phyloP scores from a whole-genome alignment of 2,888 invertebrate genomes.

The Oligia latruncula region DNA sequence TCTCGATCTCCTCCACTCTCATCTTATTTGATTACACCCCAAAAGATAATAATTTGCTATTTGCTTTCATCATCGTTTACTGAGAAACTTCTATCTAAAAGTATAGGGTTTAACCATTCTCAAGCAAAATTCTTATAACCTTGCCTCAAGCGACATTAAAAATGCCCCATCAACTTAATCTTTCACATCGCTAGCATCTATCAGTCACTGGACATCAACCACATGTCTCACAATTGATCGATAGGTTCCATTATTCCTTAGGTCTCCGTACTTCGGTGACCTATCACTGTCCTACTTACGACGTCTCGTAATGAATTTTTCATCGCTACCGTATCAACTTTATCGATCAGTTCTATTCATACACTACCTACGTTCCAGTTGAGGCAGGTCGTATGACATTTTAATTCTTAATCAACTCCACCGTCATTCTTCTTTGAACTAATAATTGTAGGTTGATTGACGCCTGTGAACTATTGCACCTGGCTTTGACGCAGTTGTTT shows the following conservation, averaged over 20 bases:
- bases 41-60: not conserved
- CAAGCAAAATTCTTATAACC: not conserved
- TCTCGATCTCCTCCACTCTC: no score
- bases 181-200: slow-evolving; percentile 6
- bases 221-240: slow-evolving; percentile 47
- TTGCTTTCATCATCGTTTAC: not conserved
- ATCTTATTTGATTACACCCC: not conserved
- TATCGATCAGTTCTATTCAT: slow-evolving; percentile 42
- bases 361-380: slow-evolving; percentile 28
- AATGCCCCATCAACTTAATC: not conserved
- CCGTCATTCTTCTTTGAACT: slow-evolving; percentile 19
- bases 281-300: slow-evolving; percentile 46
- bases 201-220: slow-evolving; percentile 5
- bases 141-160: not conserved
- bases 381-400: slow-evolving; percentile 55
- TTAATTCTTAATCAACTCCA: slow-evolving; percentile 43
- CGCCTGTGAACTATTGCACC: slow-evolving; percentile 42
- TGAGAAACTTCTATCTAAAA: not conserved
- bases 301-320: slow-evolving; percentile 55
- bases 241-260: slow-evolving; percentile 22
- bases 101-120: not conserved
- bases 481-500: slow-evolving; percentile 20
- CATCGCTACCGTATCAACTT: slow-evolving; percentile 50
- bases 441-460: slow-evolving; percentile 38
- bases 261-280: slow-evolving; percentile 42